Base-by-base conservation (phyloP, 64 coral and sea anemone genomes). In the Porites australiensis region DNA sequence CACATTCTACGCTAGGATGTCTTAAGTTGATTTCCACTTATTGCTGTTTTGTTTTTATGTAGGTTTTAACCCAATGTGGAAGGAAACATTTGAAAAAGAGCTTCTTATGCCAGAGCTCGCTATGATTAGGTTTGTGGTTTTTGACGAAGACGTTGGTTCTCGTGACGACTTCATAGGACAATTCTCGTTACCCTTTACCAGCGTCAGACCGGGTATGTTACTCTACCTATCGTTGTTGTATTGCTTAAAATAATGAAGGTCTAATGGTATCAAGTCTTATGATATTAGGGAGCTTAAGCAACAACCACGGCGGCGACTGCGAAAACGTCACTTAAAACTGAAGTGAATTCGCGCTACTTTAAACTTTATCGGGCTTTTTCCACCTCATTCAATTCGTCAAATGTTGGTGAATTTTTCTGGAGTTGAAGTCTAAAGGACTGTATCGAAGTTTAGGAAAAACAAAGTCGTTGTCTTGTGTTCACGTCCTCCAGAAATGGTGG, bases 11-110 rank as follows among this genome's bases (percentile, higher is more conserved):
- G 27, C 46, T 43, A 52, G 10, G 4, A 51, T 86, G 18, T 43
- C 63, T 2, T 7, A 51, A 8, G 18, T 22, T 65, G 47, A 65
- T 13, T 47, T 5, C 19, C 5, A 44, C 48, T 19, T 45, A 10
- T 59, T 45, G 55, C 45, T 16, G 55, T 4, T 55, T 2, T 82
- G 22, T 63, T 20, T 77, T 57, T 88, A 51, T 48, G n/a, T 46
- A 97, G 95, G 95, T 45, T 97, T 97, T 74, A 97, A 97, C 59
- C 95, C 95, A 66, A 52, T 83, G n/a, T 97, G 95, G 95, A 58
- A 90, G 5, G 58, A 94, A 21, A 74, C 75, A 43, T 51, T 97
- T 19, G 71, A 83, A 73, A 97, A 97, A 67, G 75, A 59, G 23
- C 77, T 97, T 49, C 63, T 93, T 9, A 90, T 97, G 49, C 92